Conservation (phyloP, 2,797 vertebrate genomes). For the Sparus aurata region DNA sequence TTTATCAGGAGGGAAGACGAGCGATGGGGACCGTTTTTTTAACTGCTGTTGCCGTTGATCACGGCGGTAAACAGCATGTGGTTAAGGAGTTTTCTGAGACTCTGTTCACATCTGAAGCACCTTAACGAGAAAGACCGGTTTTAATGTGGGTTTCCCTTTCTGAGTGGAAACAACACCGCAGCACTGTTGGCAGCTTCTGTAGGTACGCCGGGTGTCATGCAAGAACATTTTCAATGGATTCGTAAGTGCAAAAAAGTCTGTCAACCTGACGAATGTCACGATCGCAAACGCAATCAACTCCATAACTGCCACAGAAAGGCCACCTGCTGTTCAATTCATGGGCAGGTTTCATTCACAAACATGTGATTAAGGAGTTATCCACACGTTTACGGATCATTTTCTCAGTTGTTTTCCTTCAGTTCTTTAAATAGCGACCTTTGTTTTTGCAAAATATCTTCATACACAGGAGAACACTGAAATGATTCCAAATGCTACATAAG, state of each 20-base stretch:
- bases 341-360: slow-evolving; percentile 13
- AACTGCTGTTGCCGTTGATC: slow-evolving; percentile 76
- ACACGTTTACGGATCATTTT: too few relatives aligned
- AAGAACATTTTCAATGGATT: slow-evolving; percentile 17
- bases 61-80: slow-evolving; percentile 70
- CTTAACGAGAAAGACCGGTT: slow-evolving; percentile 3
- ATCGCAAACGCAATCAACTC: not conserved
- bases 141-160: slow-evolving; percentile 1
- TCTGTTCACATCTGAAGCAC: slow-evolving; percentile 64
- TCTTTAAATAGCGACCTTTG: too few relatives aligned
- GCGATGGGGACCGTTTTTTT: slow-evolving; percentile 80
- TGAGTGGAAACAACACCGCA: slow-evolving; percentile 1
- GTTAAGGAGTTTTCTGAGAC: slow-evolving; percentile 75
- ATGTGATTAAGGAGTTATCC: too few relatives aligned
- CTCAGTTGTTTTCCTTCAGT: too few relatives aligned
- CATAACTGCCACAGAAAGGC: not conserved
- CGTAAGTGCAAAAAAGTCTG: not conserved
- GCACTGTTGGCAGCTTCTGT: slow-evolving; percentile 9
- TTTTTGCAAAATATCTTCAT: too few relatives aligned
- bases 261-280: not conserved
- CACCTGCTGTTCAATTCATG: not conserved
- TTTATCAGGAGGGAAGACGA: slow-evolving; percentile 64
- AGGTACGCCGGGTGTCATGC: slow-evolving; percentile 17
- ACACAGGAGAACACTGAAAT: too few relatives aligned
- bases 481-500: too few relatives aligned